Evolutionary conservation across 2,888 invertebrate genomes (phyloP).

Genomic region (Drosophila paucipuncta): DNA sequence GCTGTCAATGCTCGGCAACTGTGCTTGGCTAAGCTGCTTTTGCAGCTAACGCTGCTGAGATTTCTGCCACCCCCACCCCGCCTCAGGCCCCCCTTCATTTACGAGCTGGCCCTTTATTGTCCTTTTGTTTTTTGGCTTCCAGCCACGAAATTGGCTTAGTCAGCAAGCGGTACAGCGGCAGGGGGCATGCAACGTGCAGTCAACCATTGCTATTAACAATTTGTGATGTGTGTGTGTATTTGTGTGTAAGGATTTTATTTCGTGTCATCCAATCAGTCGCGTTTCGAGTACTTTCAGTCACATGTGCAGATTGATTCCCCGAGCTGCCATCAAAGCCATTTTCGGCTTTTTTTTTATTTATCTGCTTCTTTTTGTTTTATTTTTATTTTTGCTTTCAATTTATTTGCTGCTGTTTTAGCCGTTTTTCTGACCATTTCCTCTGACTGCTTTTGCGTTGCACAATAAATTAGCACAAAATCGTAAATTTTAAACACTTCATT

Average conservation of each 20-base stretch:
- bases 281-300: constrained; percentile 32
- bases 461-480: constrained; percentile 66
- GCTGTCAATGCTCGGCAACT: constrained; percentile 31
- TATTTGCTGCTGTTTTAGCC: constrained; percentile 24
- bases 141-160: constrained; percentile 57
- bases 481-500: constrained; percentile 77
- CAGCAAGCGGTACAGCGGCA: constrained; percentile 15
- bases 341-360: constrained; percentile 30
- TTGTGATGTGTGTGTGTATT: constrained; percentile 15
- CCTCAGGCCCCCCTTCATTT: constrained; percentile 39
- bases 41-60: constrained; percentile 21
- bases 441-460: constrained; percentile 35
- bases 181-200: constrained; percentile 21
- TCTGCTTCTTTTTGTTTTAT: not conserved
- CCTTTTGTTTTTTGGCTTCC: constrained; percentile 53
- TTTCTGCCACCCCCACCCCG: not conserved
- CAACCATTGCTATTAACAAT: constrained; percentile 50
- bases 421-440: constrained; percentile 15
- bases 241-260: constrained; percentile 59
- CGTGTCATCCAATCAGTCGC: constrained; percentile 70
- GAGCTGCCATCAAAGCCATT: constrained; percentile 50
- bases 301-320: constrained; percentile 70
- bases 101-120: constrained; percentile 73
- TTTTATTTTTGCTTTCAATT: constrained; percentile 26
- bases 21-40: constrained; percentile 69